phyloP scores from a whole-genome alignment of 2,113 vertebrate genomes.

The Myotis lucifugus region DNA sequence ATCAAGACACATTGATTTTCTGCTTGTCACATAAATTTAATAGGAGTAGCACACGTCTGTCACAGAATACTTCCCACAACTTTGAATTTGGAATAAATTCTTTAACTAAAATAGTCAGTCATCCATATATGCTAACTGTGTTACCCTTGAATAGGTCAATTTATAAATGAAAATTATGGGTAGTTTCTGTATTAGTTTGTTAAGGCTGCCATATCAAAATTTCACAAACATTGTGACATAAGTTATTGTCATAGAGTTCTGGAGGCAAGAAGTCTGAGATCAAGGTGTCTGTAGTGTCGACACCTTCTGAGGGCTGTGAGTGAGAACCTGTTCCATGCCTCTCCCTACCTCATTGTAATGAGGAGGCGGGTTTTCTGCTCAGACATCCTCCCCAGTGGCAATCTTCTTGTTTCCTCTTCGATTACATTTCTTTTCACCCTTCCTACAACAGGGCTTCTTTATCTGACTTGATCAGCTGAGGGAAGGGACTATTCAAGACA shows the following conservation, averaged over 20 bases:
- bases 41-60: background rate
- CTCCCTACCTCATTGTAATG: background rate
- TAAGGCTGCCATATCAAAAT: background rate
- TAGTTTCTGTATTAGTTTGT: background rate
- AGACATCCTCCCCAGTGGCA: background rate
- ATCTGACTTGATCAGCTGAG: background rate
- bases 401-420: background rate
- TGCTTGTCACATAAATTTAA: background rate
- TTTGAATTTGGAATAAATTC: background rate
- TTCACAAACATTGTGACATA: background rate
- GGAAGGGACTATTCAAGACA: background rate
- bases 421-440: background rate
- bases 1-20: background rate
- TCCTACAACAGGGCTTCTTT: background rate
- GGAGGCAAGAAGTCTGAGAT: background rate
- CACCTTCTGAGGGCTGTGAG: background rate
- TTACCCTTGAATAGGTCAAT: background rate
- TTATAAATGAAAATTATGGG: background rate
- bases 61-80: background rate
- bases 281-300: background rate
- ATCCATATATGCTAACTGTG: background rate
- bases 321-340: background rate
- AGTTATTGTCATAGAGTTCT: background rate
- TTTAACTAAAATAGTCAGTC: background rate
- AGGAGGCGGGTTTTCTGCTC: background rate